Evolutionary conservation across 2,888 invertebrate genomes (phyloP), one percentile per base, ranked within the genome.

Genomic region (Drosophila anomalata): DNA sequence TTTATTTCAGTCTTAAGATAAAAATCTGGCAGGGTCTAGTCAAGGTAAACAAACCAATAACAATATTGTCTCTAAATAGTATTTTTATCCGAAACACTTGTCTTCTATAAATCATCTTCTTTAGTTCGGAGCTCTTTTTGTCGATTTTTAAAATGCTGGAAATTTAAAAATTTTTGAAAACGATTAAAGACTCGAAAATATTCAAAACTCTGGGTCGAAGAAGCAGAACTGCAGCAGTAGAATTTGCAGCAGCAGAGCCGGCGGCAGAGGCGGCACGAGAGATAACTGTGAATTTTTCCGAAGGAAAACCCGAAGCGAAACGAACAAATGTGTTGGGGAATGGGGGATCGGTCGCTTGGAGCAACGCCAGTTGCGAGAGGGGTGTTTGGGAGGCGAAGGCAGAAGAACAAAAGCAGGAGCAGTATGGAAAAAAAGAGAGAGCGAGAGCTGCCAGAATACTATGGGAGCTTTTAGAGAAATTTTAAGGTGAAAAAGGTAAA

Each of bases 291-390:
- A 62, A 50, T 24, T 17, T 41, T 42, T 44, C 60, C 62, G 67
- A 70, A 61, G 67, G 60, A 66, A 14, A 14, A 22, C 57, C 57
- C 79, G 82, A 81, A 78, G 75, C 50, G 20, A 55, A 52, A 63
- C 79, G 79, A 79, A 44, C 69, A 46, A 42, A 20, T 54, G 42
- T 29, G 20, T 7, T 22, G 31, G 51, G 69, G 29, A 12, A 58
- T 44, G 58, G 77, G 75, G 67, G 70, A 68, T 70, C 77, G 62
- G 61, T 70, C 68, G 85, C 77, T 90, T 90, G 90, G 90, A 90
- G 90, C 87, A 76, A 84, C 89, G 90, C 90, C 90, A 90, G 90
- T 90, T 90, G 26, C 33, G 31, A 60, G 68, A 48, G 53, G 26
- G 73, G 56, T 36, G n/a, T n/a, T 50, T 42, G 39, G 33, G 41